Evolutionary conservation across 2,888 invertebrate species (phyloP).

Genomic region (Meghimatium bilineatum): DNA sequence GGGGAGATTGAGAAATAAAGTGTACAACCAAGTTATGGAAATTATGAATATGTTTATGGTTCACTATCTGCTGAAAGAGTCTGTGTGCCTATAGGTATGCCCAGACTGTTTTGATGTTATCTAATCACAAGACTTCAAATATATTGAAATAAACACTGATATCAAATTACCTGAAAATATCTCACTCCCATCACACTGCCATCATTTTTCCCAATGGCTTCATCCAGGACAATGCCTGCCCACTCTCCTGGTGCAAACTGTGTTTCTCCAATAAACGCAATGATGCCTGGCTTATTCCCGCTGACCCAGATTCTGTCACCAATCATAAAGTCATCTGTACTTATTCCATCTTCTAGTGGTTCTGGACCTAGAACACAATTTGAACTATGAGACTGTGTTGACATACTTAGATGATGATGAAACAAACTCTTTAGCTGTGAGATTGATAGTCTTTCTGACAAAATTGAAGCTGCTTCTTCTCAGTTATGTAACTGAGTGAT

Average conservation of each 20-base stretch:
- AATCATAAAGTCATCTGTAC: slow-evolving; percentile 92
- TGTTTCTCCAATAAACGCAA: slow-evolving; percentile 77
- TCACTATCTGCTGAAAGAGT: too few relatives aligned
- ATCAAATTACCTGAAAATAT: slow-evolving; percentile 70
- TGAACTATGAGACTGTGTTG: too few relatives aligned
- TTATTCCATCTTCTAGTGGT: slow-evolving; percentile 55
- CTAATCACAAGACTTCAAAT: neutral
- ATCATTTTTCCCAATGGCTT: slow-evolving; percentile 77
- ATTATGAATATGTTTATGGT: too few relatives aligned
- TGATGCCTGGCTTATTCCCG: slow-evolving; percentile 75
- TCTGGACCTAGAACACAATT: slow-evolving; percentile 57
- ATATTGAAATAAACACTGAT: neutral
- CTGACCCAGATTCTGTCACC: slow-evolving; percentile 91
- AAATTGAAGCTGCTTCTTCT: too few relatives aligned
- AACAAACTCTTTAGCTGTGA: too few relatives aligned
- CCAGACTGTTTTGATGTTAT: too few relatives aligned
- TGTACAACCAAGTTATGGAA: too few relatives aligned
- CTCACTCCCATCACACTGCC: slow-evolving; percentile 76
- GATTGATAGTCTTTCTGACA: too few relatives aligned
- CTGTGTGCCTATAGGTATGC: too few relatives aligned
- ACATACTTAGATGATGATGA: too few relatives aligned
- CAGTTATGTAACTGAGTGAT: too few relatives aligned
- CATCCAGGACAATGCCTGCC: slow-evolving; percentile 77
- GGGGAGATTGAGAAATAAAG: too few relatives aligned
- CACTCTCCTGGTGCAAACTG: slow-evolving; percentile 77